Conservation (phyloP, 2,797 vertebrate species). For the Acanthurus tractus region DNA sequence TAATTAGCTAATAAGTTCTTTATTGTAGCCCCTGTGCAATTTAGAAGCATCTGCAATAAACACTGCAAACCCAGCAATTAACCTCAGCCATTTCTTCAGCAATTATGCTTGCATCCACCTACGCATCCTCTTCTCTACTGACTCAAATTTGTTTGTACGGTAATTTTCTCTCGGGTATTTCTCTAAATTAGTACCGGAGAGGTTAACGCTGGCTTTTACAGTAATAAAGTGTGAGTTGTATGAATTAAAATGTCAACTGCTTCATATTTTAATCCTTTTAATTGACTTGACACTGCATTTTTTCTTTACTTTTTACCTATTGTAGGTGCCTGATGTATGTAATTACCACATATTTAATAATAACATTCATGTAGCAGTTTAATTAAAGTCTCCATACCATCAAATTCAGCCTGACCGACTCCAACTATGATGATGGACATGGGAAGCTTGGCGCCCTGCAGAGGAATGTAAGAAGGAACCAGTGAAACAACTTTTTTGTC, state of each 20-base stretch:
- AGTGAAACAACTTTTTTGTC: neutral
- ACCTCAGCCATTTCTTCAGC: slow-evolving; percentile 58
- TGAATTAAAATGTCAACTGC: slow-evolving; percentile 43
- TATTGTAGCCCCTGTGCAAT: slow-evolving; percentile 56
- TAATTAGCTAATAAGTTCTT: slow-evolving; percentile 69
- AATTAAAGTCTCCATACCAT: slow-evolving; percentile 84
- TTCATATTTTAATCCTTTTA: slow-evolving; percentile 40
- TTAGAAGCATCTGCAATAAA: slow-evolving; percentile 53
- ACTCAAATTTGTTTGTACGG: slow-evolving; percentile 54
- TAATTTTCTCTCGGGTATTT: slow-evolving; percentile 59
- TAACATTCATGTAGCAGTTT: neutral
- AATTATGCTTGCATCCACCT: slow-evolving; percentile 62
- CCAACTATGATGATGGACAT: slow-evolving; percentile 98
- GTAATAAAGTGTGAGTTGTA: slow-evolving; percentile 31
- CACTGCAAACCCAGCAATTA: slow-evolving; percentile 73
- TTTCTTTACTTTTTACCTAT: neutral
- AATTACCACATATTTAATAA: neutral
- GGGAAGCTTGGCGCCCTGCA: slow-evolving; percentile 94
- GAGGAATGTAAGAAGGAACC: slow-evolving; percentile 36
- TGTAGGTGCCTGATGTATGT: neutral
- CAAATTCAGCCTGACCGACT: slow-evolving; percentile 96
- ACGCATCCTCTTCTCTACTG: slow-evolving; percentile 26
- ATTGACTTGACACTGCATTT: neutral
- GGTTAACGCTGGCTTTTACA: slow-evolving; percentile 15
- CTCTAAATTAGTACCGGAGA: slow-evolving; percentile 48